Conservation (phyloP, 1,140 invertebrate species). For the Bombyx mandarina region DNA sequence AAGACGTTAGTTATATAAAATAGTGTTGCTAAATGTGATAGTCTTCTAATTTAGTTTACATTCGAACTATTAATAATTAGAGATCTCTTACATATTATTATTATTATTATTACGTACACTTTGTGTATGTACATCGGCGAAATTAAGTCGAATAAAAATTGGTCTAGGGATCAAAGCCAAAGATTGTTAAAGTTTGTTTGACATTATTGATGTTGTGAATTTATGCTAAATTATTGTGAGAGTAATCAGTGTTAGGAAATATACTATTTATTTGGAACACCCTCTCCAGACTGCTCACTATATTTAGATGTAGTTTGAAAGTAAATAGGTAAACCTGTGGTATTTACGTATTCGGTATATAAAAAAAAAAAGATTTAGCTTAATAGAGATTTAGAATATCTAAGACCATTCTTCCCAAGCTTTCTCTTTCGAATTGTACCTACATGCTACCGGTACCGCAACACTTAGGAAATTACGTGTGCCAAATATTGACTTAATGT, state of each 20-base stretch:
- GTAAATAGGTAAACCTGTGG: slow-evolving; percentile 43
- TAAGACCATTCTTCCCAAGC: slow-evolving; percentile 56
- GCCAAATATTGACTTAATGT: slow-evolving; percentile 33
- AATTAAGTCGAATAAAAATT: slow-evolving; percentile 64
- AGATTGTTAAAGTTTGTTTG: slow-evolving; percentile 76
- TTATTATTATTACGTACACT: slow-evolving; percentile 21
- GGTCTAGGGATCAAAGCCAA: slow-evolving; percentile 76
- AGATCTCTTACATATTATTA: slow-evolving; percentile 44
- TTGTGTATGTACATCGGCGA: slow-evolving; percentile 46
- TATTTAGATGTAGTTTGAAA: slow-evolving; percentile 49
- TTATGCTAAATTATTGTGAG: slow-evolving; percentile 68
- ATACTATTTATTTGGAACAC: slow-evolving; percentile 58
- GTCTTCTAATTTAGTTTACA: slow-evolving; percentile 65
- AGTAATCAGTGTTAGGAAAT: slow-evolving; percentile 58
- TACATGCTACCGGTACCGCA: slow-evolving; percentile 37
- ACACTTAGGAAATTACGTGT: slow-evolving; percentile 20
- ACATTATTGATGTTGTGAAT: slow-evolving; percentile 71
- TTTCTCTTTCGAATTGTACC: slow-evolving; percentile 36
- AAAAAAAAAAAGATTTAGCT: slow-evolving; percentile 57
- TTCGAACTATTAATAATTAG: slow-evolving; percentile 26
- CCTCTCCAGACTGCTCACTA: slow-evolving; percentile 66
- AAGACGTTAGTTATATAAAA: slow-evolving; percentile 65
- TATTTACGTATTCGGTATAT: slow-evolving; percentile 57
- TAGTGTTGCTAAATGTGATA: slow-evolving; percentile 69
- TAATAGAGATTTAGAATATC: slow-evolving; percentile 55